Conservation (phyloP, 2,113 vertebrate genomes). For the Sporophila hypoxantha region DNA sequence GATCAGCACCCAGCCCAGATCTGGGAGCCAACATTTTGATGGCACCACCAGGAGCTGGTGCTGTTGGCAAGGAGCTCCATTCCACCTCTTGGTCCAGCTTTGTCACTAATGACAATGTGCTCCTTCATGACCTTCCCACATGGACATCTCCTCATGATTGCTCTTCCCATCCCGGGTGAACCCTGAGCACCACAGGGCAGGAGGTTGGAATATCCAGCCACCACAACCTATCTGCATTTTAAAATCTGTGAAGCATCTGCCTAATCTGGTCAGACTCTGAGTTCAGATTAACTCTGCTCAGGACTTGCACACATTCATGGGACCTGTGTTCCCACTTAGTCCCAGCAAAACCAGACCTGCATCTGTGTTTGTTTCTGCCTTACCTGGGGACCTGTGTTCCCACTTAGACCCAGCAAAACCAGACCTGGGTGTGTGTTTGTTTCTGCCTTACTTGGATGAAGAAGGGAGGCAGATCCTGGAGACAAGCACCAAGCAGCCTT, state of each 20-base stretch:
- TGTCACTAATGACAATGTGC: neutral
- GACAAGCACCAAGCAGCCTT: neutral
- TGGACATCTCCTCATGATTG: neutral
- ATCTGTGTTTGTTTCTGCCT: neutral
- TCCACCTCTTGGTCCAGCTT: neutral
- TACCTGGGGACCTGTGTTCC: neutral
- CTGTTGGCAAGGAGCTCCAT: neutral
- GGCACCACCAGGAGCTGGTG: neutral
- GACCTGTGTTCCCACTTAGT: neutral
- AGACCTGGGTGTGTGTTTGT: neutral
- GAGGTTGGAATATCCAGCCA: neutral
- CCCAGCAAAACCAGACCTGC: neutral
- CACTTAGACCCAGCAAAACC: neutral
- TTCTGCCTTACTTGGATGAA: neutral
- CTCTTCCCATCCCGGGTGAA: neutral
- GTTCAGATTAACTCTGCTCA: neutral
- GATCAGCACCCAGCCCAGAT: neutral
- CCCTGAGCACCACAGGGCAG: neutral
- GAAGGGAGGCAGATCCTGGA: neutral
- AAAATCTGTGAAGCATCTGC: neutral
- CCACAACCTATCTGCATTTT: neutral
- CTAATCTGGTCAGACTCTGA: neutral
- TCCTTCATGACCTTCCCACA: neutral
- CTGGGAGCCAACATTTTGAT: accelerated
- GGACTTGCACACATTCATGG: neutral